A percentile compares a stretch with the other conserved stretches of the same genome.
phyloP scores from a whole-genome alignment of 1,140 invertebrate genomes.

The Drosophila ogumai region DNA sequence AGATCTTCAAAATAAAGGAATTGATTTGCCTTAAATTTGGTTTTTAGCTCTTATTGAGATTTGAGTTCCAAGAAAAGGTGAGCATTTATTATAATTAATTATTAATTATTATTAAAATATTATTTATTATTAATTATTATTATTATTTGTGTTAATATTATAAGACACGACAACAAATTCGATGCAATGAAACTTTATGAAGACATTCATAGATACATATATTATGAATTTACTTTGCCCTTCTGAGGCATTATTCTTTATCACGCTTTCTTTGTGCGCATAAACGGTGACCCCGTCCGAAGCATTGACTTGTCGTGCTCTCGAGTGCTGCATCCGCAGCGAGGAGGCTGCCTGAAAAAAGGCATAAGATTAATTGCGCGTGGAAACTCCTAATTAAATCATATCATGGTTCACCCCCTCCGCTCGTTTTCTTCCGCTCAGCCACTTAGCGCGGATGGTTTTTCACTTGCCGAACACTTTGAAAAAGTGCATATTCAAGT shows the following conservation, averaged over 20 bases:
- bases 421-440: slow-evolving; percentile 4
- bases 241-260: neutral
- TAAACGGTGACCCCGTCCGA: slow-evolving; percentile 17
- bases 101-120: too few species aligned
- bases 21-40: neutral
- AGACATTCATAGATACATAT: too few species aligned
- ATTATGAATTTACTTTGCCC: too few species aligned
- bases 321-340: slow-evolving; percentile 39
- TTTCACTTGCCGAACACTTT: slow-evolving; percentile 63
- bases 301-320: neutral
- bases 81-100: too few species aligned
- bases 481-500: slow-evolving; percentile 81
- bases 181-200: neutral
- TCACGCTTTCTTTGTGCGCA: slow-evolving; percentile 8
- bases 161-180: too few species aligned
- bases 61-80: neutral
- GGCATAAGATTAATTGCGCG: slow-evolving; percentile 75
- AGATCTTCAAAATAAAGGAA: neutral
- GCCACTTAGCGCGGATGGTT: slow-evolving; percentile 66
- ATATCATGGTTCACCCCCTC: slow-evolving; percentile 55
- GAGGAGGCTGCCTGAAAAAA: slow-evolving; percentile 35
- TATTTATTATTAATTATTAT: neutral
- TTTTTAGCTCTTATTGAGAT: neutral
- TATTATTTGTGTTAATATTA: neutral
- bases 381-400: slow-evolving; percentile 81